phyloP scores from a whole-genome alignment of 1,140 invertebrate species.

The Lepidurus packardi region DNA sequence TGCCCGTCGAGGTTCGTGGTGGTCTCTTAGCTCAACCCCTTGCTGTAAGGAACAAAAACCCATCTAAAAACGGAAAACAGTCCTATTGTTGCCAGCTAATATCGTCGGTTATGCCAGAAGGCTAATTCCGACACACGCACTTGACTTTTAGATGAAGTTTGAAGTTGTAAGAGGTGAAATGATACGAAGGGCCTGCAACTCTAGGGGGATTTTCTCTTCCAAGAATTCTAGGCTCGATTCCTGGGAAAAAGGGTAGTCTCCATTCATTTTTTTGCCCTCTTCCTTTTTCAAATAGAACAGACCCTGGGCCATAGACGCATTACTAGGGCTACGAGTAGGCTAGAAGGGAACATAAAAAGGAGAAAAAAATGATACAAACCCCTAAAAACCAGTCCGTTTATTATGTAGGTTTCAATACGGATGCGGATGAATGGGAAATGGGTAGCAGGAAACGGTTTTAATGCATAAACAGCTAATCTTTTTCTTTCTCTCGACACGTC shows the following conservation, averaged over 20 bases:
- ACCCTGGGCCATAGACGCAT: too few relatives aligned
- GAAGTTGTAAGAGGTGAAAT: neutral
- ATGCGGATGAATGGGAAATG: neutral
- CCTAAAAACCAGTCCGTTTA: too few relatives aligned
- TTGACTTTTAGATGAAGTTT: slow-evolving; percentile 5
- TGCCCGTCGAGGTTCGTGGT: neutral
- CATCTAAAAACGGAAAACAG: neutral
- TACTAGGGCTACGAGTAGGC: too few relatives aligned
- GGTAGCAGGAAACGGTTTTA: slow-evolving; percentile 10
- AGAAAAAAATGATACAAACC: neutral
- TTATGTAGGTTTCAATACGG: neutral
- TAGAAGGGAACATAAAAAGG: neutral
- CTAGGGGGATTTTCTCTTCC: neutral
- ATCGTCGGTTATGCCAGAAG: neutral
- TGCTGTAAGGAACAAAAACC: neutral
- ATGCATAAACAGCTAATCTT: slow-evolving; percentile 22
- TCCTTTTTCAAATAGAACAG: too few relatives aligned
- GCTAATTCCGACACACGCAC: slow-evolving; percentile 3
- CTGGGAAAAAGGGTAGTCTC: neutral
- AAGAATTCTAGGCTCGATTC: neutral
- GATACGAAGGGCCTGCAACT: neutral
- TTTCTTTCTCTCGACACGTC: slow-evolving; percentile 14
- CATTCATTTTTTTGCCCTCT: neutral
- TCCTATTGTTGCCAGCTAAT: neutral
- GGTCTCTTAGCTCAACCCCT: neutral